phyloP scores from a whole-genome alignment of 1,140 invertebrate species.

The Trichogramma pretiosum region DNA sequence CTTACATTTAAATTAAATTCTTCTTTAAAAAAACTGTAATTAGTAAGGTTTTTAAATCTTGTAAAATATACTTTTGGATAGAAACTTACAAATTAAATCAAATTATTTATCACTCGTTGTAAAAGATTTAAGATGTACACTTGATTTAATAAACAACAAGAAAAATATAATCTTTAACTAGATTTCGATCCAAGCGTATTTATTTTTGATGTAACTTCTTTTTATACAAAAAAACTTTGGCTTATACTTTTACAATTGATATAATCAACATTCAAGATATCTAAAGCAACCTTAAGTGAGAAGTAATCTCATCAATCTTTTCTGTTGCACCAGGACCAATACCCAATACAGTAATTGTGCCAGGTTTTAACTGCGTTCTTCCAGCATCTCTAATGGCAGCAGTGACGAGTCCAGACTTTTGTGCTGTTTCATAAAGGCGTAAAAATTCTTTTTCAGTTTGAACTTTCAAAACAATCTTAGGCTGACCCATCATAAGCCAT shows the following conservation, averaged over 20 bases:
- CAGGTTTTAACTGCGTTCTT: conserved; percentile 59
- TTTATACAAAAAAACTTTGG: conserved; percentile 4
- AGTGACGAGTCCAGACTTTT: conserved; percentile 49
- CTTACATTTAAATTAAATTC: too few species aligned
- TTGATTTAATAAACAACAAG: too few species aligned
- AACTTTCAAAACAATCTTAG: conserved; percentile 62
- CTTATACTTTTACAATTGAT: conserved; percentile 7
- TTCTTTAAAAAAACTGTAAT: too few species aligned
- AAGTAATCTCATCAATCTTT: conserved; percentile 60
- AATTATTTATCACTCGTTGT: too few species aligned
- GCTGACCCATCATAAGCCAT: conserved; percentile 63
- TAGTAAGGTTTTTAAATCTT: too few species aligned
- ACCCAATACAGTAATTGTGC: conserved; percentile 65
- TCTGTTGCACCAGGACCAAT: conserved; percentile 61
- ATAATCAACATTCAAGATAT: conserved; percentile 3
- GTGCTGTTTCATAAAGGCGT: conserved; percentile 47
- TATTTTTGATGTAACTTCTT: too few species aligned
- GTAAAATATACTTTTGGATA: conserved; percentile 5
- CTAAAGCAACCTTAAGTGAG: conserved; percentile 61
- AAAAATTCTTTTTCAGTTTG: conserved; percentile 47
- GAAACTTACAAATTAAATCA: conserved; percentile 6
- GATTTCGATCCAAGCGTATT: too few species aligned
- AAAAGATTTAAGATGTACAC: too few species aligned
- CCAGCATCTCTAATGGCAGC: conserved; percentile 68
- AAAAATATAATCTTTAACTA: conserved; percentile 15